Percentiles rank a stretch among this genome's conserved stretches.
These are phyloP conservation scores for Xanthia icteritia DNA, from an alignment of 2,888 invertebrate genomes.

Conservation along the genomic window DNA sequence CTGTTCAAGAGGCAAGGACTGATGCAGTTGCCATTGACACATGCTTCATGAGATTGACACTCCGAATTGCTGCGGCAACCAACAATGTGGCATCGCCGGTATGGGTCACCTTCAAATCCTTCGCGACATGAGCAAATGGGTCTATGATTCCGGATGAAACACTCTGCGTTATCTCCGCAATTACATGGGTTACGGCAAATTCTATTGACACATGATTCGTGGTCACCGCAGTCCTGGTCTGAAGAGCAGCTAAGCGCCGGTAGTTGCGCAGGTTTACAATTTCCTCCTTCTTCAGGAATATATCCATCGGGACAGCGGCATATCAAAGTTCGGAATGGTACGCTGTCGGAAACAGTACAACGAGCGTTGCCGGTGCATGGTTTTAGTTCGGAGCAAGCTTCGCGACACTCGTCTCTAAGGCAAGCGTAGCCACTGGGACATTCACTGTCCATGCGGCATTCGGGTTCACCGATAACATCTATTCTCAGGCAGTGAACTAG, in stretches of 20 bases:
- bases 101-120: constrained; percentile 96
- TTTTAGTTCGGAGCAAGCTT: constrained; percentile 94
- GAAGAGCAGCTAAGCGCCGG: constrained; percentile 94
- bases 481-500: constrained; percentile 93
- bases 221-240: constrained; percentile 94
- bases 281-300: constrained; percentile 94
- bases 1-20: constrained; percentile 95
- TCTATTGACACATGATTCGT: constrained; percentile 96
- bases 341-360: constrained; percentile 95
- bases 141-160: constrained; percentile 95
- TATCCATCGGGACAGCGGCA: constrained; percentile 96
- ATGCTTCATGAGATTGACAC: constrained; percentile 95
- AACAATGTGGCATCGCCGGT: constrained; percentile 94
- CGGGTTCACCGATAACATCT: constrained; percentile 89
- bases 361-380: constrained; percentile 94
- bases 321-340: constrained; percentile 96
- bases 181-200: constrained; percentile 96
- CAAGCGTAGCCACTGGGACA: constrained; percentile 96
- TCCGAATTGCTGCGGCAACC: constrained; percentile 96
- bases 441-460: constrained; percentile 94
- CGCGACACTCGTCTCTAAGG: constrained; percentile 93
- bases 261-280: constrained; percentile 93
- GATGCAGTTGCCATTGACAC: constrained; percentile 95
- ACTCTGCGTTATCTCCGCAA: constrained; percentile 96
- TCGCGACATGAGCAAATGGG: constrained; percentile 96